Evolutionary conservation across 2,113 vertebrate genomes (phyloP).

Genomic region (Anas platyrhynchos): DNA sequence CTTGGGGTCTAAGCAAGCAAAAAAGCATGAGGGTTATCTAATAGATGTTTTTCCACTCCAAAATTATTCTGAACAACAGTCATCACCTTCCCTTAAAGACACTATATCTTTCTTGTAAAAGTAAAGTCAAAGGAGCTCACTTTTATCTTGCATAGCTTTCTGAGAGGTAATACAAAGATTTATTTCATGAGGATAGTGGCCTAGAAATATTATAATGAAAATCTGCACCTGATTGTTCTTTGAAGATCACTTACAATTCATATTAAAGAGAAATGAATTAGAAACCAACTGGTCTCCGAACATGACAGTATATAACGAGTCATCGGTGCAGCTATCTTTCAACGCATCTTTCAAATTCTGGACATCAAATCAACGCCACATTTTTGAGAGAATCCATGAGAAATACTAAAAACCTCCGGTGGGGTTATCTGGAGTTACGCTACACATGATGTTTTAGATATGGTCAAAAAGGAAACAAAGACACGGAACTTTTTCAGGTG

Average conservation of each 20-base stretch:
- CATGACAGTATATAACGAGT: background rate
- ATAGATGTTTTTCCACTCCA: background rate
- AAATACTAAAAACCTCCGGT: background rate
- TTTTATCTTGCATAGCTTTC: background rate
- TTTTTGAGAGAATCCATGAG: background rate
- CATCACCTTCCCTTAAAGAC: background rate
- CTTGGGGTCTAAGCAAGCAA: background rate
- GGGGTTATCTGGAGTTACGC: background rate
- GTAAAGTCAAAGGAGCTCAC: background rate
- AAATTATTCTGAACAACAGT: background rate
- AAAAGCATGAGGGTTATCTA: background rate
- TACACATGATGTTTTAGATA: background rate
- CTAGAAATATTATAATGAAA: background rate
- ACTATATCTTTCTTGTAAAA: background rate
- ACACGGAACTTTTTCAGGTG: background rate
- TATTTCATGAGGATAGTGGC: background rate
- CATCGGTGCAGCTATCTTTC: background rate
- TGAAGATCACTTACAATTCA: background rate
- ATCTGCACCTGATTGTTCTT: background rate
- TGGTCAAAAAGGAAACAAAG: background rate
- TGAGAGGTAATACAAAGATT: background rate
- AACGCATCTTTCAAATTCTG: background rate
- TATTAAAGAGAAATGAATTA: background rate
- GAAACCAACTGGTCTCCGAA: background rate
- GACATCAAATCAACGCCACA: accelerated